Percentiles rank a stretch among this genome's conserved stretches.
phyloP scores from a whole-genome alignment of 2,888 invertebrate genomes.

The Oscheius onirici region DNA sequence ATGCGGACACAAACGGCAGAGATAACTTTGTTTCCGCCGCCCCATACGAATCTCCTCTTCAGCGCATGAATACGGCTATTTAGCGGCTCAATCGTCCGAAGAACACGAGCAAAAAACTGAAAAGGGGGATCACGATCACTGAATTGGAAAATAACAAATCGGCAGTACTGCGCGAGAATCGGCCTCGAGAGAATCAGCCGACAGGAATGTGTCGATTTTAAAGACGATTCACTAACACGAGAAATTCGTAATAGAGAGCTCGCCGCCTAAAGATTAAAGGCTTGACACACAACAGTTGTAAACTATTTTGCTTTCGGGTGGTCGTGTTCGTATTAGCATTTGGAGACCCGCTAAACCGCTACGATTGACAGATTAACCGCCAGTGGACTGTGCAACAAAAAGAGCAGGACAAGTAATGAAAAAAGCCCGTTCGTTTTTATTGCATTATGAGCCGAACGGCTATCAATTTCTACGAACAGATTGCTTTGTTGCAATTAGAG shows the following conservation, averaged over 20 bases:
- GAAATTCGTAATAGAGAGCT: background rate
- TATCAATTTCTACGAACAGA: slow-evolving; percentile 24
- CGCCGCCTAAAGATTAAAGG: slow-evolving; percentile 19
- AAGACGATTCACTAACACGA: too few relatives aligned
- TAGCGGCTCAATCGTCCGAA: background rate
- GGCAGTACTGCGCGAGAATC: too few relatives aligned
- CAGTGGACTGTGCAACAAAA: background rate
- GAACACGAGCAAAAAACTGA: too few relatives aligned
- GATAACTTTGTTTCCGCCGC: slow-evolving; percentile 28
- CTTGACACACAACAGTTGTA: slow-evolving; percentile 29
- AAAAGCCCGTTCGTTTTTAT: background rate
- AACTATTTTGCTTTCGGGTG: slow-evolving; percentile 6
- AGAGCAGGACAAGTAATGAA: background rate
- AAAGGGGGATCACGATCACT: too few relatives aligned
- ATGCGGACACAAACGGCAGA: slow-evolving; percentile 10
- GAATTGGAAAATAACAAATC: too few relatives aligned
- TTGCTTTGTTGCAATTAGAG: slow-evolving; percentile 33
- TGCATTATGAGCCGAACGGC: slow-evolving; percentile 1
- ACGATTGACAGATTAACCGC: slow-evolving; percentile 21
- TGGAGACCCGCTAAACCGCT: background rate
- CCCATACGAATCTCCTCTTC: slow-evolving; percentile 17
- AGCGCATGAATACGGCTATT: slow-evolving; percentile 22
- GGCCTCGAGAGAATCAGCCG: too few relatives aligned
- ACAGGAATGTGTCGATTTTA: too few relatives aligned
- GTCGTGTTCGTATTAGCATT: slow-evolving; percentile 27